phyloP scores from a whole-genome alignment of 2,113 vertebrate genomes.

The Suricata suricatta region DNA sequence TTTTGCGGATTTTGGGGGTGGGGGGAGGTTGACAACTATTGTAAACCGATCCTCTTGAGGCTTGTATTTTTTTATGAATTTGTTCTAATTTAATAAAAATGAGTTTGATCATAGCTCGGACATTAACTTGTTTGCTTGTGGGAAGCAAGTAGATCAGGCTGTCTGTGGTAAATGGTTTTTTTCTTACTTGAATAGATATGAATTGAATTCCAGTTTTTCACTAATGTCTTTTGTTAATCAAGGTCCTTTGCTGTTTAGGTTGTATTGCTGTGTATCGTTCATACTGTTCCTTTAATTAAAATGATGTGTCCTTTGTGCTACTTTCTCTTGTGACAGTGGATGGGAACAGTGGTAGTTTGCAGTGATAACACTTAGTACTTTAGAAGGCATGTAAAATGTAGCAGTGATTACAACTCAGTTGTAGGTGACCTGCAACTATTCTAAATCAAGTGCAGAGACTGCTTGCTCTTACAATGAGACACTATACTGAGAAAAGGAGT shows the following conservation, averaged over 20 bases:
- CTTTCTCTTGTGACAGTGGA: slow-evolving; percentile 52
- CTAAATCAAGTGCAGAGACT: slow-evolving; percentile 1
- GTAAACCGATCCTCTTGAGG: slow-evolving; percentile 53
- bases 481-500: slow-evolving; percentile 26
- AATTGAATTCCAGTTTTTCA: slow-evolving; percentile 74
- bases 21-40: slow-evolving; percentile 57
- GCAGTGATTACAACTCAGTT: slow-evolving; percentile 70
- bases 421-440: slow-evolving; percentile 25
- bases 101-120: slow-evolving; percentile 63
- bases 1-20: slow-evolving; percentile 63
- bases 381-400: slow-evolving; percentile 63
- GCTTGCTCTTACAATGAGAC: not conserved
- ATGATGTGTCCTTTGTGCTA: slow-evolving; percentile 54
- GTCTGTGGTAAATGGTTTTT: slow-evolving; percentile 73
- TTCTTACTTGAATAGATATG: slow-evolving; percentile 71
- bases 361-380: slow-evolving; percentile 59
- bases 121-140: slow-evolving; percentile 72
- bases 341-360: slow-evolving; percentile 59
- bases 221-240: slow-evolving; percentile 73
- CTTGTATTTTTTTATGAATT: slow-evolving; percentile 75
- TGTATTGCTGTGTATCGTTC: slow-evolving; percentile 40
- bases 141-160: slow-evolving; percentile 65
- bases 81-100: slow-evolving; percentile 65
- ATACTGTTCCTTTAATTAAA: slow-evolving; percentile 38
- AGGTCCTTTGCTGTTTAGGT: slow-evolving; percentile 56